Base-by-base conservation (phyloP, 2,113 vertebrate species). In the Anhinga rufa region DNA sequence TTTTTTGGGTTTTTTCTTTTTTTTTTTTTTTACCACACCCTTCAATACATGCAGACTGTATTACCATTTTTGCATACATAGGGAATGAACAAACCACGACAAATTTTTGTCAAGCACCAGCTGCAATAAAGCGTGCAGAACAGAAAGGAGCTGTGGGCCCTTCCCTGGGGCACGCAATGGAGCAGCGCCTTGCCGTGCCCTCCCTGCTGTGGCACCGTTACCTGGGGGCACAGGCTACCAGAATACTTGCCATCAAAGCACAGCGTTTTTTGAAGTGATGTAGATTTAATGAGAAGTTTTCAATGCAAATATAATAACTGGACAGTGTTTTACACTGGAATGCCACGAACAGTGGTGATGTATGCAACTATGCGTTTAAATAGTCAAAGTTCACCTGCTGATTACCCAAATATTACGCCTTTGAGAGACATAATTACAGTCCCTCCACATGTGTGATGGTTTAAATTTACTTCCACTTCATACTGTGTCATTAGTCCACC, bases 371-470 rank as follows among this genome's bases (percentile, higher is more conserved):
- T 46, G 44, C 4, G 4, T 31, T 85, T 82, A 83, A 90, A 66
- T 20, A 86, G 86, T 29, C 74, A 55, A 82, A 93, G 65, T 72
- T 95, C 24, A 2, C 48, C 76, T 76, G 55, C 61, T 65, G 48
- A 92, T 81, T 87, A 76, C 21, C 36, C 74, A 96, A 96, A 95
- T 89, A 92, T 87, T 95, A 81, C n/a, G 90, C 22, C 54, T 84
- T 70, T 84, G 72, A 91, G 86, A 82, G 74, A 83, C 21, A 29
- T 84, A 90, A 95, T 88, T 88, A 88, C 82, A 83, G 64, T 46
- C 60, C 42, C 92, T 90, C 55, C 55, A 26, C 55, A 38, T 6
- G 24, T 36, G 38, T 48, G 79, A 91, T 74, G 38, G 71, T 17
- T 93, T 70, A 92, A 90, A 92, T 93, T 83, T 92, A 60, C 38